Base-by-base conservation (phyloP, 2,888 invertebrate species). In the Caenorhabditis sinica region DNA sequence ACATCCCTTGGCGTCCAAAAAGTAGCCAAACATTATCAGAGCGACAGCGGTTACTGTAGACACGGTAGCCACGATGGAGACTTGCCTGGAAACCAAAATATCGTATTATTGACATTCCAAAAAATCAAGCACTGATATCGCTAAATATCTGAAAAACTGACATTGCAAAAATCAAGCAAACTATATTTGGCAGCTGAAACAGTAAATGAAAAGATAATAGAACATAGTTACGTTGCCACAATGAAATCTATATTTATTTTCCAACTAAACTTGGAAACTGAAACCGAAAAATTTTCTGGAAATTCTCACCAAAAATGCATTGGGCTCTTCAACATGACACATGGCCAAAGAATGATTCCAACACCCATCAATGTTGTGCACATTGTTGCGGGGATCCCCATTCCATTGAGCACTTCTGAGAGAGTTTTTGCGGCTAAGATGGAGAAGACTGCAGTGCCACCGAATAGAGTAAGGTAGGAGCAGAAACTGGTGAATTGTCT, bases 281-380 rank as follows among this genome's bases (percentile, higher is more conserved):
- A 49, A 49, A 49, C 49, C n/a, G 49, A 20, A 20, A 45, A 45
- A 45, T 17, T 17, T 45, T 17, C 1, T 2, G 1, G 17, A 43
- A 23, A 63, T 17, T 30, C 69, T 79, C 11, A 86, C 87, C 87
- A 87, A 60, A 87, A 87, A 58, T 87, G 80, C 72, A 81, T 81
- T 5, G 87, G 87, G 66, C 87, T 87, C 20, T 85, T 77, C 30
- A 87, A 56, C 80, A 87, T 82, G 33, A 82, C 76, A 56, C 84
- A 80, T 25, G 87, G 87, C 87, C 87, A 87, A 8, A 87, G 23
- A 25, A 84, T n/a, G 0, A 87, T 2, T 15, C 81, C 87, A 15
- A 87, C 82, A 1, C 66, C 76, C 1, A 77, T 25, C 9, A 87
- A 33, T 30, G 83, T 82, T 1, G 80, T 36, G 68, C 87, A 87